Percentiles rank a stretch among this genome's conserved stretches.
These are phyloP conservation scores for Myoxocephalus aenaeus DNA, from an alignment of 2,797 vertebrate genomes.

Conservation along the genomic window DNA sequence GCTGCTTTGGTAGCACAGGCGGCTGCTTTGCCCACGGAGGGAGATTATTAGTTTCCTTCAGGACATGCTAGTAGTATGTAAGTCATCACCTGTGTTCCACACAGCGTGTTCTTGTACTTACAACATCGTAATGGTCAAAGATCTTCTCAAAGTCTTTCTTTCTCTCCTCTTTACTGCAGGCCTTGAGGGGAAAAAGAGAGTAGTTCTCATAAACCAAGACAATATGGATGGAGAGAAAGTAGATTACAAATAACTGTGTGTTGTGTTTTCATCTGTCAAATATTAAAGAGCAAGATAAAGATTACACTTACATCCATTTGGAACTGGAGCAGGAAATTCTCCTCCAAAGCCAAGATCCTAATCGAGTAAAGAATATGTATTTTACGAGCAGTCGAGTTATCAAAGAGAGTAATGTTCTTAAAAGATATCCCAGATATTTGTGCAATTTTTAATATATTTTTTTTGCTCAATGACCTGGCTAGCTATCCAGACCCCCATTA, in stretches of 20 bases:
- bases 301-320: conserved; percentile 91
- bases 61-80: not conserved
- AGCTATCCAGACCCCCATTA: not conserved
- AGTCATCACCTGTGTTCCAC: not conserved
- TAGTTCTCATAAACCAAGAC: not conserved
- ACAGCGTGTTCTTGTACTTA: conserved; percentile 79
- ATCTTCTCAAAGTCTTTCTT: conserved; percentile 96
- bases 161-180: conserved; percentile 88
- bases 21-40: not conserved
- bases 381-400: not conserved
- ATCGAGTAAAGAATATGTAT: conserved; percentile 33
- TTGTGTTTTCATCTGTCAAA: not conserved
- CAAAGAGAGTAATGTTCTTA: not conserved
- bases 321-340: conserved; percentile 98
- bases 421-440: not conserved
- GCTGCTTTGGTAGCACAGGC: too few species aligned
- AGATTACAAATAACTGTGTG: not conserved
- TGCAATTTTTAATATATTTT: not conserved
- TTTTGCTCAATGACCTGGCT: not conserved
- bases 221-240: not conserved
- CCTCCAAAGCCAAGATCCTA: conserved; percentile 94
- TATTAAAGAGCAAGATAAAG: not conserved
- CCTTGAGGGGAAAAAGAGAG: conserved; percentile 72
- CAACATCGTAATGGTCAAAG: conserved; percentile 94
- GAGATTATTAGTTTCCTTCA: not conserved